Percentiles rank a stretch among this genome's conserved stretches.
These are phyloP conservation scores for Atta cephalotes DNA, from an alignment of 1,140 invertebrate genomes.

Conservation along the genomic window DNA sequence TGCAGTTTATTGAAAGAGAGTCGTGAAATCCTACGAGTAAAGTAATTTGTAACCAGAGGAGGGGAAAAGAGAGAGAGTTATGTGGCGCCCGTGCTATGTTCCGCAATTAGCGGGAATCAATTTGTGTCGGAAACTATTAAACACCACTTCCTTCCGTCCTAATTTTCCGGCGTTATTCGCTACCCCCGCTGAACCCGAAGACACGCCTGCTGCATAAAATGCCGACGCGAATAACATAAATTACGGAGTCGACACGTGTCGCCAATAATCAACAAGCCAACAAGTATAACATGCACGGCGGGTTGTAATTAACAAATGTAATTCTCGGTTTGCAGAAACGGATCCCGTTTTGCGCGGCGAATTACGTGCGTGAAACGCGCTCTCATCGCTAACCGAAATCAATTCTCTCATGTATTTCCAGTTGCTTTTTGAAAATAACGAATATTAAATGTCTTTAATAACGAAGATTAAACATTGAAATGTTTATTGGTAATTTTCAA, in stretches of 20 bases:
- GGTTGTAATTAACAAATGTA: slow-evolving; percentile 42
- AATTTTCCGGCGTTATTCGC: slow-evolving; percentile 55
- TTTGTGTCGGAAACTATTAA: slow-evolving; percentile 62
- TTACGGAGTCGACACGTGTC: slow-evolving; percentile 45
- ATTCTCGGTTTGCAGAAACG: slow-evolving; percentile 37
- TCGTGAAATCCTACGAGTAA: background rate
- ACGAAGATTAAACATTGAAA: background rate
- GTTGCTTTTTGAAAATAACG: background rate
- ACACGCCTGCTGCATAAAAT: slow-evolving; percentile 52
- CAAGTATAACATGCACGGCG: slow-evolving; percentile 28
- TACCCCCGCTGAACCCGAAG: background rate
- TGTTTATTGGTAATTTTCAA: background rate
- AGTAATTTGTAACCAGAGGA: slow-evolving; percentile 39
- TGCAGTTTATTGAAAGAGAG: background rate
- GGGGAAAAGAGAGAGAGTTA: slow-evolving; percentile 39
- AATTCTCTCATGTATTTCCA: slow-evolving; percentile 4
- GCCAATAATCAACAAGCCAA: slow-evolving; percentile 53
- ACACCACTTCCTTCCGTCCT: slow-evolving; percentile 53
- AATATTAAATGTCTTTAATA: slow-evolving; percentile 25
- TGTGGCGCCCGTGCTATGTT: background rate
- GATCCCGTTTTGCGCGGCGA: background rate
- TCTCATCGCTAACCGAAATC: slow-evolving; percentile 14
- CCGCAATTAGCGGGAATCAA: slow-evolving; percentile 59
- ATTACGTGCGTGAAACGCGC: background rate
- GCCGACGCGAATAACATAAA: slow-evolving; percentile 48